phyloP scores from a whole-genome alignment of 2,113 vertebrate genomes.

The Campylomormyrus tamandua region DNA sequence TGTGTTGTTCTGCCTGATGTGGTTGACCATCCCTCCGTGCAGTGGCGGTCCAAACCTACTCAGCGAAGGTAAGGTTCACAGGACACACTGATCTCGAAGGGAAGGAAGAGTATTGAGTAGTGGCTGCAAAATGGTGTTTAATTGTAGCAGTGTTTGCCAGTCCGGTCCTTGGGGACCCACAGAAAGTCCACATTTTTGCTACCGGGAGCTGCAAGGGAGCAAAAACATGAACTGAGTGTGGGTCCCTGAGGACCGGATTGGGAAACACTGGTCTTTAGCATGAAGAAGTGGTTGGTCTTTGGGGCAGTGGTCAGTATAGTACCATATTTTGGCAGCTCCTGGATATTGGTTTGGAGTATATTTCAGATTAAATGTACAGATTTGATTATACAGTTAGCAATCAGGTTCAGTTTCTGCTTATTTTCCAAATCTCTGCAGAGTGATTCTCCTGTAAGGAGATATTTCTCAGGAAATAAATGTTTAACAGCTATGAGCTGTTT shows the following conservation, averaged over 20 bases:
- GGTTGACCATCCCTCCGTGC: constrained; percentile 50
- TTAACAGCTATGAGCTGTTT: not conserved
- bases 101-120: not conserved
- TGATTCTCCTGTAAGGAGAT: not conserved
- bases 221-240: not conserved
- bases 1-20: constrained; percentile 35
- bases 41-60: constrained; percentile 33
- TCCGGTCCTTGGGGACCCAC: not conserved
- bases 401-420: not conserved
- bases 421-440: not conserved
- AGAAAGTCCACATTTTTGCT: not conserved
- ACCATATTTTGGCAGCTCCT: not conserved
- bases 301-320: not conserved
- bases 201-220: not conserved
- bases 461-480: not conserved
- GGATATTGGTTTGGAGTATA: not conserved
- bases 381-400: not conserved
- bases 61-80: constrained; percentile 48
- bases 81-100: not conserved
- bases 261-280: not conserved
- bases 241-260: not conserved
- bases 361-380: not conserved
- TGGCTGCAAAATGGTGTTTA: not conserved
- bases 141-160: not conserved
- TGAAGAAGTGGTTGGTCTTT: not conserved